Base-by-base conservation (phyloP, 2,888 invertebrate species). In the Epinotia brunnichana region DNA sequence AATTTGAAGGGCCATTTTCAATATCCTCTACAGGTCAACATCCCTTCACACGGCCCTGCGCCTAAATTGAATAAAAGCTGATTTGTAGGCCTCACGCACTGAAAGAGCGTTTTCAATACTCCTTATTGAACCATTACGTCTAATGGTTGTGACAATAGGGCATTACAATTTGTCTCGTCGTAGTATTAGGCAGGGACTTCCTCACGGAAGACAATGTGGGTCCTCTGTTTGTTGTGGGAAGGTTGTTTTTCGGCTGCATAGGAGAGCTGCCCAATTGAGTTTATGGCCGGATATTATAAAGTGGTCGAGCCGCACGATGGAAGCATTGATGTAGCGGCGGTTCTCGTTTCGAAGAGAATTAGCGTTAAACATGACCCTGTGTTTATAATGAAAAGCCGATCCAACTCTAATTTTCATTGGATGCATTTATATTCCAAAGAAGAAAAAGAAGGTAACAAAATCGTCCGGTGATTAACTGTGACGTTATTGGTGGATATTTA, bases 211-310 rank as follows among this genome's bases (percentile, higher is more conserved):
- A 83, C 81, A 86, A 85, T 82, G 73, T 89, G 72, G 73, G 72
- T 83, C 86, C 85, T 91, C 87, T 86, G 69, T 76, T 78, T 78
- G 76, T 69, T 73, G 76, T 13, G 48, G 70, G 77, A 90, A 84
- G 85, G 90, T 85, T 77, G 80, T 76, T 76, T 85, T 85, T 87
- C 35, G 79, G 74, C 64, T 78, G 76, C 54, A 67, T 76, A 72
- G 76, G 76, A 72, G 74, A 71, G 79, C 78, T 80, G 79, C 79
- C 85, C 89, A 90, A 91, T 91, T 90, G 91, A 89, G 89, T 90
- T 90, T 90, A 90, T 88, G 85, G 83, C 88, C 90, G 92, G 92
- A 92, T 91, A 92, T 91, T 89, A 90, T 91, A 88, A 91, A 91
- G 91, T 91, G 89, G 90, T 89, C 82, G 86, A 85, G 81, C 76